A percentile compares a stretch with the other conserved stretches of the same genome.
These are phyloP conservation scores for Onychomys leucogaster DNA, from an alignment of 2,797 vertebrate genomes.

Conservation along the genomic window DNA sequence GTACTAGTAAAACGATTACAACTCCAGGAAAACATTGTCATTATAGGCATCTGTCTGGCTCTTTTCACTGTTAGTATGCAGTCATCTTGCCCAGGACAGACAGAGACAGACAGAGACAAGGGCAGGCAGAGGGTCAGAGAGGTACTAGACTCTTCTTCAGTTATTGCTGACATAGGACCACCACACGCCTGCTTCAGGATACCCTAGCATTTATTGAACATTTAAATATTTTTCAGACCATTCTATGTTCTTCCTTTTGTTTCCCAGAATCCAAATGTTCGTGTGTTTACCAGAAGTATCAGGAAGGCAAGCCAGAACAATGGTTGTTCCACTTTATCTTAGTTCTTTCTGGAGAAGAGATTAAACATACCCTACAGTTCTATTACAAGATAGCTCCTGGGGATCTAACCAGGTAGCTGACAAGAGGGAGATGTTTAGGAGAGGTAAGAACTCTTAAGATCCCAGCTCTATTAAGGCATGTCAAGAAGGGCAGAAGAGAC, in stretches of 20 bases:
- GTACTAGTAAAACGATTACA: constrained; percentile 78
- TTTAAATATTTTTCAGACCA: constrained; percentile 81
- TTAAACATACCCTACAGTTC: neutral
- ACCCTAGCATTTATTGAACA: constrained; percentile 63
- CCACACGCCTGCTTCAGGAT: constrained; percentile 62
- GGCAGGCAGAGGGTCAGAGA: constrained; percentile 29
- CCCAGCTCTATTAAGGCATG: neutral
- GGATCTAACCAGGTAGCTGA: constrained; percentile 12
- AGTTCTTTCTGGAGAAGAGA: constrained; percentile 66
- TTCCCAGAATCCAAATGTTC: constrained; percentile 78
- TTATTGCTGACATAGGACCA: neutral
- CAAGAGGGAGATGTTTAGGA: neutral
- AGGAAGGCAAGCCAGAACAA: constrained; percentile 66
- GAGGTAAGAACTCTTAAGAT: constrained; percentile 27
- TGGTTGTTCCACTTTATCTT: constrained; percentile 48
- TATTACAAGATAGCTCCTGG: constrained; percentile 16
- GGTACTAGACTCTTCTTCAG: neutral
- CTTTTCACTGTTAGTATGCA: constrained; percentile 58
- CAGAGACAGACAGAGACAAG: constrained; percentile 66
- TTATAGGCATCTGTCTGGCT: constrained; percentile 70
- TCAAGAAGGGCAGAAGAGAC: neutral
- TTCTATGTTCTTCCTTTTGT: constrained; percentile 61
- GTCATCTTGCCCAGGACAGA: neutral
- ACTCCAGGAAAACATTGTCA: constrained; percentile 77
- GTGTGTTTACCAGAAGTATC: constrained; percentile 65